Conservation (phyloP, 2,797 vertebrate genomes). For the Dendrocincla fuliginosa region DNA sequence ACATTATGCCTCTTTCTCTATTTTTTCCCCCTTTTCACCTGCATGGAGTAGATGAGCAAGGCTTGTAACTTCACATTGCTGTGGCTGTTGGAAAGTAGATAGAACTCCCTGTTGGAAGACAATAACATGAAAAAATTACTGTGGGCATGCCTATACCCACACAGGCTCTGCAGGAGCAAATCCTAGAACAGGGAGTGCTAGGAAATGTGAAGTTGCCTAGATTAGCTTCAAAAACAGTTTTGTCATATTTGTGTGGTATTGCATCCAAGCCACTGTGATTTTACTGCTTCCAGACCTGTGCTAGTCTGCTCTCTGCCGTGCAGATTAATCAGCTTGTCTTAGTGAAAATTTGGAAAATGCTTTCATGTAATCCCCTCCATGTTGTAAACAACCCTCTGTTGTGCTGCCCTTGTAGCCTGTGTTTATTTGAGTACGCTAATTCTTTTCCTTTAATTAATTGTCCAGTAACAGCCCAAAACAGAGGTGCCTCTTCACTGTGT, state of each 20-base stretch:
- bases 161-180: background rate
- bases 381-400: background rate
- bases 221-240: constrained; percentile 1
- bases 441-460: background rate
- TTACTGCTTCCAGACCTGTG: background rate
- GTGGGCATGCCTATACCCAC: background rate
- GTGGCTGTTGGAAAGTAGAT: background rate
- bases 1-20: background rate
- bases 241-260: background rate
- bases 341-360: constrained; percentile 7
- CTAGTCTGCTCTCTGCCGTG: background rate
- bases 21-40: background rate
- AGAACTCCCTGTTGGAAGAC: background rate
- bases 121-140: background rate
- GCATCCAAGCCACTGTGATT: background rate
- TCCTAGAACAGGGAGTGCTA: background rate
- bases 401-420: background rate
- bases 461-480: background rate
- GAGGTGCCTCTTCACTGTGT: background rate
- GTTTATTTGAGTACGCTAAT: background rate
- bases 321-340: constrained; percentile 3
- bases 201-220: background rate
- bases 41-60: background rate
- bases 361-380: background rate
- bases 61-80: background rate